Conservation (phyloP, 2,797 vertebrate species). For the Danionella dracula region DNA sequence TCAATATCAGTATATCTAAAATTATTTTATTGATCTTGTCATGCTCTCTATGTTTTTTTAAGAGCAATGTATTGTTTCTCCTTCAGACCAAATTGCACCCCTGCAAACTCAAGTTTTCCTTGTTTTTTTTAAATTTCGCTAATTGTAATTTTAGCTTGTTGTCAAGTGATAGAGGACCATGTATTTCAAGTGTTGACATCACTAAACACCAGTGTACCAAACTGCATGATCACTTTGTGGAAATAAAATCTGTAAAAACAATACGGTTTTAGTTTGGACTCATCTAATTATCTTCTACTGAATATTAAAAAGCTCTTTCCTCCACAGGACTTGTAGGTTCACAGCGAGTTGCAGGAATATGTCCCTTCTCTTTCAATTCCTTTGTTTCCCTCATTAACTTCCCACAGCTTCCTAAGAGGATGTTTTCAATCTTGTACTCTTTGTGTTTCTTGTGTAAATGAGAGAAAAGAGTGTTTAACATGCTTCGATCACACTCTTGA, state of each 20-base stretch:
- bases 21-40: too few species aligned
- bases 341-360: conserved; percentile 7
- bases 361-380: conserved; percentile 3
- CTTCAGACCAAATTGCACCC: too few species aligned
- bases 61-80: too few species aligned
- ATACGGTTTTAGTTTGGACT: background rate
- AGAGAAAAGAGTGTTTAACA: conserved; percentile 4
- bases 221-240: background rate
- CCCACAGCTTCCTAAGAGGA: conserved; percentile 18
- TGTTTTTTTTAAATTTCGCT: too few species aligned
- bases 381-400: conserved; percentile 32
- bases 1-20: too few species aligned
- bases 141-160: background rate
- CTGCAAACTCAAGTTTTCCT: too few species aligned
- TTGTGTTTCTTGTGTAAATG: conserved; percentile 25
- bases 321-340: background rate
- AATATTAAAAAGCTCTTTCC: conserved; percentile 3
- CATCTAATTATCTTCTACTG: conserved; percentile 22
- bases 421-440: conserved; percentile 26
- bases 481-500: conserved; percentile 1
- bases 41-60: too few species aligned
- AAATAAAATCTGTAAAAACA: background rate
- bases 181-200: background rate
- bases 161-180: background rate
- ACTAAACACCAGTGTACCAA: conserved; percentile 7